These are phyloP conservation scores for Ctenoplectra terminalis DNA, from an alignment of 1,140 invertebrate genomes.

Conservation along the genomic window DNA sequence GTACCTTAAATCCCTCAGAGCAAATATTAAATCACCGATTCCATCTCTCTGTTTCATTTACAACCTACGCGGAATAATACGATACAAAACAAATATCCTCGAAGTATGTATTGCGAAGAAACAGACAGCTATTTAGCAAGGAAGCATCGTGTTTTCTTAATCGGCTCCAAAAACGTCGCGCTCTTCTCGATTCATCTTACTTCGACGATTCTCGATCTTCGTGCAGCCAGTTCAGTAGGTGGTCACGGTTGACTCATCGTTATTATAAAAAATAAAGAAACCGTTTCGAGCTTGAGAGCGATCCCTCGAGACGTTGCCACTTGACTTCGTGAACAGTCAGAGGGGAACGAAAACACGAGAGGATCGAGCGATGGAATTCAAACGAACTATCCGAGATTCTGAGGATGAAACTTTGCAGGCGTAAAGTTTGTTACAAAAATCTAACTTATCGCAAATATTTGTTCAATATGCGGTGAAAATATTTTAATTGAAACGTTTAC, in stretches of 20 bases:
- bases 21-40: background rate
- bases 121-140: background rate
- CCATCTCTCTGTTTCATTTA: background rate
- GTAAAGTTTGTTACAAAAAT: background rate
- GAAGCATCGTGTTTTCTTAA: background rate
- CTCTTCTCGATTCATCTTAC: background rate
- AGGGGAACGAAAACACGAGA: constrained; percentile 10
- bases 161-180: background rate
- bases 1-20: background rate
- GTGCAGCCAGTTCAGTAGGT: background rate
- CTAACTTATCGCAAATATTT: background rate
- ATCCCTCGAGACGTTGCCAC: constrained; percentile 26
- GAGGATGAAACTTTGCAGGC: background rate
- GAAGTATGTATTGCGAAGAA: background rate
- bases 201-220: constrained; percentile 5
- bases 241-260: constrained; percentile 36
- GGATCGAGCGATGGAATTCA: background rate
- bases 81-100: background rate
- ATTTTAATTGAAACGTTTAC: too few relatives aligned
- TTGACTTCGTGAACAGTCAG: constrained; percentile 17
- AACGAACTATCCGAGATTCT: background rate
- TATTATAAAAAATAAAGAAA: constrained; percentile 43
- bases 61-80: background rate
- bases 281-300: constrained; percentile 14
- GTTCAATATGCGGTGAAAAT: too few relatives aligned